Base-by-base conservation (phyloP, 2,797 vertebrate genomes). In the Propithecus deckenii region DNA sequence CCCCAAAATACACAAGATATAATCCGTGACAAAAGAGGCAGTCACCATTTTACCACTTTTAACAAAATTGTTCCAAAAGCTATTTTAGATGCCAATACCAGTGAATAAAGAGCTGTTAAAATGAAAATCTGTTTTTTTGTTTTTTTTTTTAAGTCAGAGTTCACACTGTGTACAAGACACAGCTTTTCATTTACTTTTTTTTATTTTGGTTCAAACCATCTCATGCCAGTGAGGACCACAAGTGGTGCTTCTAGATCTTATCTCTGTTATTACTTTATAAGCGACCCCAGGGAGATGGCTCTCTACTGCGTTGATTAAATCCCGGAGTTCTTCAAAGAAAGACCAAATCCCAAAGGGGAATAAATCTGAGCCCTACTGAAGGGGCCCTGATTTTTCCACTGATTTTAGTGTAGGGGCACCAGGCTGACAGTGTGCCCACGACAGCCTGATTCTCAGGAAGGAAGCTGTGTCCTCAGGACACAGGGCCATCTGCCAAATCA, bases 101-200 rank as follows among this genome's bases (percentile, higher is more conserved):
- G 13, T 41, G 48, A 97, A 98, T 96, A 97, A 97, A 97, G 10
- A 74, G 11, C 28, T 95, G 4, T 80, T 72, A 52, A 80, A 86
- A 78, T 59, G 50, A 85, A 86, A 86, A 48, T 50, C 20, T 67
- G 6, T 48, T 0, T 48, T 48, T 13, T 12, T 13, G 12, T 65
- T 65, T n/a, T 65, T n/a, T 67, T 46, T 63, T 67, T 30, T 5
- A 89, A 86, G 32, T 43, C 1, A 13, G 32, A 81, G 48, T 94
- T 95, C 25, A 63, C 28, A 79, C 20, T 38, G 48, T 92, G 55
- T 80, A 78, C 65, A 61, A 92, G 63, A 75, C 38, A 52, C 35
- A 92, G 12, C 11, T 46, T 69, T 84, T 46, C 67, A 14, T 61
- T 88, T 86, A 74, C n/a, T 38, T 32, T 87, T 41, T 11, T 17